These are phyloP conservation scores for Callyntrura sp. DNA, from an alignment of 2,888 invertebrate species.

Conservation along the genomic window DNA sequence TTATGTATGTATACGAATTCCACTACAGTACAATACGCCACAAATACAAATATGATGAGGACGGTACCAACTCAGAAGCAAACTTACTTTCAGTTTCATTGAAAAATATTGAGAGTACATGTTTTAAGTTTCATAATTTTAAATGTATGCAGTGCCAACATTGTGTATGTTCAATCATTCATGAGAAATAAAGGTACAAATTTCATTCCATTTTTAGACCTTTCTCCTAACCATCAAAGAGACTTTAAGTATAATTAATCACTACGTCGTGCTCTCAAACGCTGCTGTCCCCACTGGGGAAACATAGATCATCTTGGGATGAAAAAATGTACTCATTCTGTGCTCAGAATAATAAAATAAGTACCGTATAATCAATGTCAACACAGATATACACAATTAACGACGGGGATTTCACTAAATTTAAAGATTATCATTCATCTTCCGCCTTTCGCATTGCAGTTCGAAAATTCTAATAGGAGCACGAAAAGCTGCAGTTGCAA, in stretches of 20 bases:
- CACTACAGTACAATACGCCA: no score
- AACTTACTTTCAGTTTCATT: not conserved
- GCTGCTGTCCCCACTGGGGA: slow-evolving; percentile 26
- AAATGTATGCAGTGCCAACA: no score
- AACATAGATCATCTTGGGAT: slow-evolving; percentile 35
- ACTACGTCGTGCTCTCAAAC: slow-evolving; percentile 21
- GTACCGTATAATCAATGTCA: slow-evolving; percentile 20
- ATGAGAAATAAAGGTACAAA: not conserved
- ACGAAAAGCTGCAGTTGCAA: no score
- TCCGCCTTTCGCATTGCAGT: slow-evolving; percentile 37
- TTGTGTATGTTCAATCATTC: slow-evolving; percentile 1
- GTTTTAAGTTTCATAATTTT: no score
- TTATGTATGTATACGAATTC: no score
- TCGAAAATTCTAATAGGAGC: no score
- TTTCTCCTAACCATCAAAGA: slow-evolving; percentile 27
- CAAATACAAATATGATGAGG: not conserved
- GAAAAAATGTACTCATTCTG: slow-evolving; percentile 12
- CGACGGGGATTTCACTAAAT: not conserved
- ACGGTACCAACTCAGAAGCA: not conserved
- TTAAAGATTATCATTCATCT: slow-evolving; percentile 20
- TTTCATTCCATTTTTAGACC: slow-evolving; percentile 42
- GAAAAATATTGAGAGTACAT: no score
- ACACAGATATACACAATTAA: slow-evolving; percentile 29
- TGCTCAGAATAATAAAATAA: no score
- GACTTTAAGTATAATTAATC: slow-evolving; percentile 28